Evolutionary conservation across 2,888 invertebrate genomes (phyloP), one percentile per base, ranked within the genome.

Genomic region (Drepanosiphum platanoidis): DNA sequence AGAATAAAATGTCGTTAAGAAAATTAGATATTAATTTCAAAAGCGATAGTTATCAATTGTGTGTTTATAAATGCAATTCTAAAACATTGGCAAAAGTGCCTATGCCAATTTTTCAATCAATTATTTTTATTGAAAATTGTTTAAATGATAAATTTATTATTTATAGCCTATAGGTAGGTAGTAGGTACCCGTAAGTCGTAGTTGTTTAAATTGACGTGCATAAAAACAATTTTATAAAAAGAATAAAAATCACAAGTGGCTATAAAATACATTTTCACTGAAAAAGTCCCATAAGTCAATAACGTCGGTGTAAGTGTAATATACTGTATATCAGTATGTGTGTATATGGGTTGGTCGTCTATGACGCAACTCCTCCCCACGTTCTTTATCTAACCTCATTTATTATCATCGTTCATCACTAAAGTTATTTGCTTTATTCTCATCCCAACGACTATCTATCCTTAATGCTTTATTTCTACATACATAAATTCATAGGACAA

Each of bases 221-320:
- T 58, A 58, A n/a, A 27, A 61, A 61, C 11, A 61, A 61, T 61
- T 61, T 61, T 3, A 5, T 52, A 22, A 4, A 7, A 58, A 58
- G 22, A 27, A 61, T n/a, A 61, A 61, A 61, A 27, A 22, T 8
- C 27, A 61, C 27, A 27, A 72, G 72, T 72, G 42, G 72, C 42
- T 42, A 42, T 72, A 72, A 72, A 72, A 72, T 42, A 72, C 18
- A 72, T 72, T 39, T 42, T 30, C 9, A 18, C 42, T 72, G 72
- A 72, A 72, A 72, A 72, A 42, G 27, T 72, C 72, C 30, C 30
- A 42, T 42, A 72, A 72, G 42, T 72, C 72, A 72, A 72, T 72
- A 72, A 42, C 61, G 27, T 1, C 61, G 9, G n/a, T 61, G 27
- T 27, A 61, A 61, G 27, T 61, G n/a, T 61, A 61, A 27, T 27